Conservation (phyloP, 2,888 invertebrate genomes). For the Pachydiplax longipennis region DNA sequence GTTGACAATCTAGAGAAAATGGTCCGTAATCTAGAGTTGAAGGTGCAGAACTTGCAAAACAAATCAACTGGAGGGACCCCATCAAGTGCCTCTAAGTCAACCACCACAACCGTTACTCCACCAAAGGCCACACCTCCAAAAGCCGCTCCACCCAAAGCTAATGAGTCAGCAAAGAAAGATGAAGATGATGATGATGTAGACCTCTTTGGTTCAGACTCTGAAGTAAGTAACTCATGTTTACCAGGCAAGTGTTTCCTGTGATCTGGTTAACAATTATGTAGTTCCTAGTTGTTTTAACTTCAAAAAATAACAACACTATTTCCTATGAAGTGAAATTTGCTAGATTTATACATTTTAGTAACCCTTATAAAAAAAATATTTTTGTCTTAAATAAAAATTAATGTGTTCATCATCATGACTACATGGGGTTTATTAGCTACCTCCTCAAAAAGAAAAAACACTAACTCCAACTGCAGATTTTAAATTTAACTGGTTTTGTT, state of each 20-base stretch:
- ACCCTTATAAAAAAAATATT: too few relatives aligned
- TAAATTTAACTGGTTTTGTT: too few relatives aligned
- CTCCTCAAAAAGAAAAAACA: too few relatives aligned
- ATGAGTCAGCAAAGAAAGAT: conserved; percentile 54
- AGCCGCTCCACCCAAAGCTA: conserved; percentile 53
- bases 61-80: conserved; percentile 56
- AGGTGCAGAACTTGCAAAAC: conserved; percentile 62
- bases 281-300: not conserved
- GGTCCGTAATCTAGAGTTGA: conserved; percentile 58
- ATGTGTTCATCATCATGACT: too few relatives aligned
- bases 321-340: too few relatives aligned
- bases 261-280: not conserved
- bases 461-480: too few relatives aligned
- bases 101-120: conserved; percentile 54
- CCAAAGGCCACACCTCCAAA: conserved; percentile 51
- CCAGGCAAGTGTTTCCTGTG: not conserved
- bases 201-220: conserved; percentile 82
- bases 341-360: too few relatives aligned
- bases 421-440: too few relatives aligned
- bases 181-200: conserved; percentile 81
- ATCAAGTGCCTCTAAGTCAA: conserved; percentile 46
- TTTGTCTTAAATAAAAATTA: too few relatives aligned
- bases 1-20: conserved; percentile 30
- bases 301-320: too few relatives aligned
- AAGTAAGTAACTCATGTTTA: conserved; percentile 57